Evolutionary conservation across 1,140 invertebrate genomes (phyloP).

Genomic region (Tetranychus cinnabarinus): DNA sequence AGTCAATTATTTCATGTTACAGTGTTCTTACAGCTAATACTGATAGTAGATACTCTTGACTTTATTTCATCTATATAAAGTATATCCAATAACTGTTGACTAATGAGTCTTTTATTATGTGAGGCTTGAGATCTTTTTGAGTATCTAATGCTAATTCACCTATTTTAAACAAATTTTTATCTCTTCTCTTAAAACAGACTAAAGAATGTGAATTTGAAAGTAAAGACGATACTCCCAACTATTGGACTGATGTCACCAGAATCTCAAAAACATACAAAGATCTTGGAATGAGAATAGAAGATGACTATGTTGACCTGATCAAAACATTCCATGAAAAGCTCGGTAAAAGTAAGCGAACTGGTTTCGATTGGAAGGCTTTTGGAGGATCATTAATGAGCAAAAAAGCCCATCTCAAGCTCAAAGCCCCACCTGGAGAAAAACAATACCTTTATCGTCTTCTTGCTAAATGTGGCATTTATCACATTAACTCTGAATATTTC

Average conservation of each 20-base stretch:
- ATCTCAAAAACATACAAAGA: background rate
- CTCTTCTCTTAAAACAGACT: background rate
- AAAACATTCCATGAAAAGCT: background rate
- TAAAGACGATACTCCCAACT: background rate
- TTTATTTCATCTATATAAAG: too few species aligned
- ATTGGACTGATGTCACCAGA: background rate
- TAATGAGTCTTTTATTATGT: too few species aligned
- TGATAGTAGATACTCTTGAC: too few species aligned
- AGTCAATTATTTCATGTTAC: too few species aligned
- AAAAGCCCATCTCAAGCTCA: background rate
- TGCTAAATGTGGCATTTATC: background rate
- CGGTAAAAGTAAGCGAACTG: background rate
- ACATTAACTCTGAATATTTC: background rate
- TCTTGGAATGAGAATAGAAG: background rate
- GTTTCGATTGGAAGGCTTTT: background rate
- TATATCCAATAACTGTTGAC: too few species aligned
- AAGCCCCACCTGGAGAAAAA: background rate
- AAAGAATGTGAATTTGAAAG: background rate
- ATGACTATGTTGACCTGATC: background rate
- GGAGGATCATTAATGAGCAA: background rate
- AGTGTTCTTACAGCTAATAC: too few species aligned
- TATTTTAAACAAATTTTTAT: too few species aligned
- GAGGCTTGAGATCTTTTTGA: too few species aligned
- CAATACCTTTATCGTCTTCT: background rate
- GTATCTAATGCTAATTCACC: too few species aligned